A percentile compares a stretch with the other conserved stretches of the same genome.
Conservation (phyloP, 2,113 vertebrate genomes). For the Oryzias celebensis region DNA sequence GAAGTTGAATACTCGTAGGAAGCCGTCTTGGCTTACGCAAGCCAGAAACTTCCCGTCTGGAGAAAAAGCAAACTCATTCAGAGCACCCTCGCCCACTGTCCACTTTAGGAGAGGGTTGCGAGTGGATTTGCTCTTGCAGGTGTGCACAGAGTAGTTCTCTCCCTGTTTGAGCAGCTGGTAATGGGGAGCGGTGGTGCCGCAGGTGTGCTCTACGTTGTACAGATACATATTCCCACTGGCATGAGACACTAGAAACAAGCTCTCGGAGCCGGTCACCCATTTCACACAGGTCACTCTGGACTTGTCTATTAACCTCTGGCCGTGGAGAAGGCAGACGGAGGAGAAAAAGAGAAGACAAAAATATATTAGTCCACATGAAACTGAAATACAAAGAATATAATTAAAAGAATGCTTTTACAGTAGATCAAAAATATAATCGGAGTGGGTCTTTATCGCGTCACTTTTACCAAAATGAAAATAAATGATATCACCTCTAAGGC, state of each 20-base stretch:
- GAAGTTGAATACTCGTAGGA: conserved; percentile 96
- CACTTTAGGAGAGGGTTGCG: conserved; percentile 97
- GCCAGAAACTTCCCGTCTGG: conserved; percentile 97
- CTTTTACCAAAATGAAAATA: too few species aligned
- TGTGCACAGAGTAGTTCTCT: conserved; percentile 96
- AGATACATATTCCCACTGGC: conserved; percentile 98
- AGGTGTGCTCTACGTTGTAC: conserved; percentile 98
- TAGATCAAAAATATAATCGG: too few species aligned
- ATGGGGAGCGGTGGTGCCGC: conserved; percentile 94
- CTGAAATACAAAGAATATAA: neutral
- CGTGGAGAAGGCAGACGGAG: conserved; percentile 39
- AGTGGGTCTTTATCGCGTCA: too few species aligned
- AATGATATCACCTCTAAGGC: too few species aligned
- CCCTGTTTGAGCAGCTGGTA: conserved; percentile 99
- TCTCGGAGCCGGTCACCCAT: conserved; percentile 98
- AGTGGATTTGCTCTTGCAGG: conserved; percentile 99
- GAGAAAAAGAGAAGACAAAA: neutral
- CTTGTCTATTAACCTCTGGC: conserved; percentile 99
- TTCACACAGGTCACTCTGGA: conserved; percentile 96
- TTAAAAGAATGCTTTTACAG: too few species aligned
- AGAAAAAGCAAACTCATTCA: conserved; percentile 98
- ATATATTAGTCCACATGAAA: conserved; percentile 7
- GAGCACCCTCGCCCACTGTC: conserved; percentile 96
- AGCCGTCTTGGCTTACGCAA: conserved; percentile 96
- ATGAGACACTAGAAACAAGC: conserved; percentile 97